Evolutionary conservation across 2,888 invertebrate genomes (phyloP).

Genomic region (Hoplodrina blanda): DNA sequence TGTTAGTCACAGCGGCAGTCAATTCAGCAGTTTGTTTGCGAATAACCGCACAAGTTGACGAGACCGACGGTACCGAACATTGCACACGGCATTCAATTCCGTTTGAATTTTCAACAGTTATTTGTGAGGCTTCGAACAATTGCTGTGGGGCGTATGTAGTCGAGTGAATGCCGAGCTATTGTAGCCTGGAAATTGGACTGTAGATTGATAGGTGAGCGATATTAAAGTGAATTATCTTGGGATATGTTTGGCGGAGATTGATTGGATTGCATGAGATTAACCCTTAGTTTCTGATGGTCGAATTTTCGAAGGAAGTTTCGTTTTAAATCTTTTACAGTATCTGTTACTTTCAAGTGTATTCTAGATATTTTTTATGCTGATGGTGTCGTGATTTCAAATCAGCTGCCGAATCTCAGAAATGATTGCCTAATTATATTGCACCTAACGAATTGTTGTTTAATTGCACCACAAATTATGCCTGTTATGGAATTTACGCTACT

Average conservation of each 20-base stretch:
- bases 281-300: slow-evolving; percentile 5
- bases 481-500: slow-evolving; percentile 10
- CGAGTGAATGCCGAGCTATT: slow-evolving; percentile 43
- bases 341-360: too few relatives aligned
- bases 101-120: slow-evolving; percentile 54
- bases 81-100: slow-evolving; percentile 46
- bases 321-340: neutral
- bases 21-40: slow-evolving; percentile 51
- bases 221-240: slow-evolving; percentile 54
- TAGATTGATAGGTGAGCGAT: slow-evolving; percentile 49
- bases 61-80: slow-evolving; percentile 9
- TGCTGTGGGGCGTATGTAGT: slow-evolving; percentile 31
- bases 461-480: neutral
- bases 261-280: slow-evolving; percentile 32
- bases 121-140: slow-evolving; percentile 47
- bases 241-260: slow-evolving; percentile 27
- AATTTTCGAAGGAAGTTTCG: slow-evolving; percentile 19
- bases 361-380: too few relatives aligned
- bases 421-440: neutral
- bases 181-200: slow-evolving; percentile 45
- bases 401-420: neutral
- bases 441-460: slow-evolving; percentile 8
- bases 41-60: slow-evolving; percentile 50
- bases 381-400: neutral
- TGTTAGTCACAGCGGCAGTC: slow-evolving; percentile 38